Percentiles rank a stretch among this genome's conserved stretches.
Evolutionary conservation across 2,113 vertebrate species (phyloP).

Genomic region (Procapra przewalskii): DNA sequence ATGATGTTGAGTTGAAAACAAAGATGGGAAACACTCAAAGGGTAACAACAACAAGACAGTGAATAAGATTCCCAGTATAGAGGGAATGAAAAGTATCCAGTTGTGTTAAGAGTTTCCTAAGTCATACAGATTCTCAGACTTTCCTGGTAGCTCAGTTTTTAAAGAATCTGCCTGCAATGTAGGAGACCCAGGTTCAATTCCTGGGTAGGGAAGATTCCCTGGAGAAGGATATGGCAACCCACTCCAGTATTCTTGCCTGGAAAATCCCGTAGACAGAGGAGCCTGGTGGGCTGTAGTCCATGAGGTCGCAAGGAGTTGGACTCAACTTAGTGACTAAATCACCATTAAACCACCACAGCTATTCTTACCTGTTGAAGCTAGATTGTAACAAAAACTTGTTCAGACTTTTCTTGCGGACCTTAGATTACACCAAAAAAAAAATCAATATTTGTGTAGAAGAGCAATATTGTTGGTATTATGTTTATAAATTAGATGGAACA

Average conservation of each 20-base stretch:
- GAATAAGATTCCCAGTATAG: background rate
- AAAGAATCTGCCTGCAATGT: background rate
- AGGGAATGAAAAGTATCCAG: background rate
- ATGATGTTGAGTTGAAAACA: background rate
- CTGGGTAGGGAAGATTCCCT: background rate
- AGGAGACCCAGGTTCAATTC: background rate
- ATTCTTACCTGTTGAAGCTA: background rate
- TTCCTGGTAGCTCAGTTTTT: background rate
- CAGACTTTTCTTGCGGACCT: background rate
- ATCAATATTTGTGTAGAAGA: background rate
- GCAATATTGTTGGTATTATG: background rate
- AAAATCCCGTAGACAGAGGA: background rate
- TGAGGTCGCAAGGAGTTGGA: background rate
- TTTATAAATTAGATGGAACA: background rate
- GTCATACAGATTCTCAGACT: background rate
- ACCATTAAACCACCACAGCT: background rate
- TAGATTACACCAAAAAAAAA: background rate
- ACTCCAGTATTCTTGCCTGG: background rate
- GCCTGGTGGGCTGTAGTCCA: background rate
- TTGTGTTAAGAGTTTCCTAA: background rate
- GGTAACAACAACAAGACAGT: background rate
- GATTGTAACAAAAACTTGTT: background rate
- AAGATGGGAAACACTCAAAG: background rate
- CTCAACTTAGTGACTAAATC: background rate
- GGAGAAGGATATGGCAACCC: background rate